These are phyloP conservation scores for Neuroterus valhalla DNA, from an alignment of 1,140 invertebrate genomes.

Conservation along the genomic window DNA sequence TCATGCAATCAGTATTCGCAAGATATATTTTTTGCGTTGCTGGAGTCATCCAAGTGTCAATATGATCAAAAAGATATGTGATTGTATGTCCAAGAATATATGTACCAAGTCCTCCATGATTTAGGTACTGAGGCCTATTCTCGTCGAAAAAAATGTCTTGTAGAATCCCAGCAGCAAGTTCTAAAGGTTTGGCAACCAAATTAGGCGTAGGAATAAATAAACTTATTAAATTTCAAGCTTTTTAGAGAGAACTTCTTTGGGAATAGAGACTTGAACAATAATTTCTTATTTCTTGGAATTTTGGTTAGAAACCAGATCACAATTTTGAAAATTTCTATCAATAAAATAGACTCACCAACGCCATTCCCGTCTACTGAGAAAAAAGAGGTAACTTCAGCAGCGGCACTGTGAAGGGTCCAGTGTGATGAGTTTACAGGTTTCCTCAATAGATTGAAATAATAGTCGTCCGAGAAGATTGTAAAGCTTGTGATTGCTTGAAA, in stretches of 20 bases:
- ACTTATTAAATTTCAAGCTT: neutral
- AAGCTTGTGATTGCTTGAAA: constrained; percentile 85
- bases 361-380: constrained; percentile 87
- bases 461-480: constrained; percentile 84
- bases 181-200: constrained; percentile 59
- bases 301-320: no score
- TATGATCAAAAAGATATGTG: constrained; percentile 79
- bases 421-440: constrained; percentile 88
- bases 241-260: neutral
- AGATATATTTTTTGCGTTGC: constrained; percentile 78
- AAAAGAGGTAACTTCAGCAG: constrained; percentile 88
- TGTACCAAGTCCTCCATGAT: constrained; percentile 85
- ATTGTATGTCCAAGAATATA: constrained; percentile 81
- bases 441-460: constrained; percentile 83
- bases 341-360: no score
- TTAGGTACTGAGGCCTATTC: no score
- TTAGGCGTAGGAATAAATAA: neutral
- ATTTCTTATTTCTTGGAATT: no score
- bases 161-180: no score
- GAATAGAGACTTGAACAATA: no score
- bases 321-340: no score
- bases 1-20: constrained; percentile 80
- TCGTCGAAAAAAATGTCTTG: no score
- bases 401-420: constrained; percentile 85
- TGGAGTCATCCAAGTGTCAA: constrained; percentile 81